These are phyloP conservation scores for Clamator glandarius DNA, from an alignment of 2,797 vertebrate species.

Conservation along the genomic window DNA sequence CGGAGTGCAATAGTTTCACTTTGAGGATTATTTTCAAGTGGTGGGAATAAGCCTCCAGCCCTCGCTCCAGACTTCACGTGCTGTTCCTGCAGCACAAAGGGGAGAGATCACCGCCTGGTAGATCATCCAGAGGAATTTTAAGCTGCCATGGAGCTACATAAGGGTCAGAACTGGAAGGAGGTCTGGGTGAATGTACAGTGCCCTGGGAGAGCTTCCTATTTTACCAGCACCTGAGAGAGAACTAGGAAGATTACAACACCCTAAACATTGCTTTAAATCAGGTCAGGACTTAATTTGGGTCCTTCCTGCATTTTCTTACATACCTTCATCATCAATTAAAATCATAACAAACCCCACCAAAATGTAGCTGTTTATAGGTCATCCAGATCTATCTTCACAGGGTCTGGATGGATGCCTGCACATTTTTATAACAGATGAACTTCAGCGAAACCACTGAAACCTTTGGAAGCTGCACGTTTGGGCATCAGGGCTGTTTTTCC, in stretches of 20 bases:
- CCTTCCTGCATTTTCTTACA: neutral
- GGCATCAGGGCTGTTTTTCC: neutral
- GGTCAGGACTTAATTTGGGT: neutral
- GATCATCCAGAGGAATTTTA: neutral
- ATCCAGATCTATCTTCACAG: neutral
- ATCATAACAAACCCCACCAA: neutral
- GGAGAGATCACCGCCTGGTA: neutral
- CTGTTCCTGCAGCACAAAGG: neutral
- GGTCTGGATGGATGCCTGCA: neutral
- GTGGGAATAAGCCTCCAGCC: neutral
- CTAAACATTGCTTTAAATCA: neutral
- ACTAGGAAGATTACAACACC: neutral
- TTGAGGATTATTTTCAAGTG: neutral
- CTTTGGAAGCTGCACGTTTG: fast-evolving
- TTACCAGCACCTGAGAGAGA: neutral
- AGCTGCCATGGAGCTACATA: neutral
- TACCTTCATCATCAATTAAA: neutral
- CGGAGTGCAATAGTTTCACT: neutral
- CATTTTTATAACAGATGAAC: neutral
- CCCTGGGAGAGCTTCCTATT: neutral
- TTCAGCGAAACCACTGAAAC: neutral
- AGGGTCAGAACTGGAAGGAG: neutral
- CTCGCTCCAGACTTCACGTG: neutral
- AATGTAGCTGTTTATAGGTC: neutral
- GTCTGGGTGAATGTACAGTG: neutral